A percentile compares a stretch with the other conserved stretches of the same genome.
phyloP scores from a whole-genome alignment of 2,888 invertebrate species.

The Hipparchia sbordonii region DNA sequence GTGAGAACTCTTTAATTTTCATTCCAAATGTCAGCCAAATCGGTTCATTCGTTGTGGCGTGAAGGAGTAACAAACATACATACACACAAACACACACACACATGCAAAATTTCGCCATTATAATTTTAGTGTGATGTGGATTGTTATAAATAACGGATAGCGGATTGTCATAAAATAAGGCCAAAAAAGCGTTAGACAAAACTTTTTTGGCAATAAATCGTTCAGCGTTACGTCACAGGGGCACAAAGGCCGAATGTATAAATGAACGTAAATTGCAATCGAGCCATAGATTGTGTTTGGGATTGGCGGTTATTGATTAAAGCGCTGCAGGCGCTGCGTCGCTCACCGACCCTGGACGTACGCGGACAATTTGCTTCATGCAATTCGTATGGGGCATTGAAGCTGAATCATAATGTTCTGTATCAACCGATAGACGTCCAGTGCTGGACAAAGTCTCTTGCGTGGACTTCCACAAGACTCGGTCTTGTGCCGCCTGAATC shows the following conservation, averaged over 20 bases:
- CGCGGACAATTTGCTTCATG: not conserved
- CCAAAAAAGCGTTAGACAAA: no score
- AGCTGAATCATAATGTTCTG: not conserved
- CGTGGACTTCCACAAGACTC: not conserved
- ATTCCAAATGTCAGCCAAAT: no score
- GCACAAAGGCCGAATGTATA: slow-evolving; percentile 6
- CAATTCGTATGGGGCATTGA: not conserved
- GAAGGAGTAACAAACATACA: no score
- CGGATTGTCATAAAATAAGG: no score
- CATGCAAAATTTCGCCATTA: no score
- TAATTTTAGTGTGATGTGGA: no score
- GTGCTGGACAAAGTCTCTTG: no score
- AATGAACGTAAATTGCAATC: slow-evolving; percentile 15
- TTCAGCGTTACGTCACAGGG: not conserved
- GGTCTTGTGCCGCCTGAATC: not conserved
- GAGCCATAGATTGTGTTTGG: slow-evolving; percentile 21
- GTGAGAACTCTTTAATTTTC: no score
- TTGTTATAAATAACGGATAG: not conserved
- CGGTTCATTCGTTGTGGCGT: no score
- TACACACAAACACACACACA: no score
- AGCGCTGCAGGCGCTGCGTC: slow-evolving; percentile 57
- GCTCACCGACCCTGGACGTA: not conserved
- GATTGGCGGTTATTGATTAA: slow-evolving; percentile 66
- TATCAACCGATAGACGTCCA: no score
- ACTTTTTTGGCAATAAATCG: not conserved